Evolutionary conservation across 2,888 invertebrate species (phyloP), one percentile per base, ranked within the genome.

Genomic region (Cyrtodaria siliqua): DNA sequence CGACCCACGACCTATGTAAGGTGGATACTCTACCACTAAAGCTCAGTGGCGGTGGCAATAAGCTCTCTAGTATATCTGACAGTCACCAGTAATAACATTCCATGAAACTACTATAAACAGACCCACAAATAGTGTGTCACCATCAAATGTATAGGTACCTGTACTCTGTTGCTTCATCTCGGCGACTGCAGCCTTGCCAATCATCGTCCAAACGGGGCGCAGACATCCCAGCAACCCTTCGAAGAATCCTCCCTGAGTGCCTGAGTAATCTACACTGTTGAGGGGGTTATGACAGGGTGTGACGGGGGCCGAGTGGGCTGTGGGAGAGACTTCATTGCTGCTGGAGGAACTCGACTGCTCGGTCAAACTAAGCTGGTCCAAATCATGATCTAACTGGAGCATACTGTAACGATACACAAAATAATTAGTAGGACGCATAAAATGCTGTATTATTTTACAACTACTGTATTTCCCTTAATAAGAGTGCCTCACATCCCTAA

Each of bases 191-290:
- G 96, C 95, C 92, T 96, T 97, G 60, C 96, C 96, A 70, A 98
- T 96, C 85, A 98, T 95, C n/a, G 96, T 96, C 93, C 97, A 95
- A 12, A 98, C 96, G 0, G 97, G 97, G 76, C 97, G 95, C 91
- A 98, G 95, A 90, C 98, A 98, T 1, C 97, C 97, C 84, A 97
- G 94, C 67, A 98, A 95, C 0, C 97, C 97, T 79, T 92, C 92
- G 56, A 92, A 90, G 83, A 92, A 92, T 1, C 92, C 91, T 29
- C 91, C 77, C 82, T 91, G 89, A 6, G 61, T 75, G 20, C 29
- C 87, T 69, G 84, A 89, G 86, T 55, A 88, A 53, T 91, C 89
- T 16, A 91, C 87, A 49, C 88, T 86, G 78, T 79, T 79, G 16
- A 84, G 67, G 29, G 77, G 82, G 64, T 86, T 81, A 62, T 89